Percentiles rank a stretch among this genome's conserved stretches.
Conservation (phyloP, 1,140 invertebrate species). For the Latrodectus geometricus region DNA sequence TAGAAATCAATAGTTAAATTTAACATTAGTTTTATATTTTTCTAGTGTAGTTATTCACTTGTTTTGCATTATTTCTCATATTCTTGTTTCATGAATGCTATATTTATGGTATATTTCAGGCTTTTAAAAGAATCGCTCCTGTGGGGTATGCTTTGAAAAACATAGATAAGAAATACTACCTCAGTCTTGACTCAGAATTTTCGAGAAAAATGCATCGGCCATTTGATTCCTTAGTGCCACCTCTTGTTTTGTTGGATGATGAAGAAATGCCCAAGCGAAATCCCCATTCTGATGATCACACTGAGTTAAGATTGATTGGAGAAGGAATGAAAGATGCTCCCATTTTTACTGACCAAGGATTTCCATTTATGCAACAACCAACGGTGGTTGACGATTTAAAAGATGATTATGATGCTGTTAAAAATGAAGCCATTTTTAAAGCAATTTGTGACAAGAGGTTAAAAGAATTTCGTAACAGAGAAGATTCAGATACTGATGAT, state of each 20-base stretch:
- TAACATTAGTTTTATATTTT: too few relatives aligned
- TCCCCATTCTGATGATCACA: slow-evolving; percentile 60
- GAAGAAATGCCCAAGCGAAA: slow-evolving; percentile 39
- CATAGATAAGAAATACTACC: slow-evolving; percentile 76
- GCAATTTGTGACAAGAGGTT: background rate
- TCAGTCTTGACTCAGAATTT: slow-evolving; percentile 68
- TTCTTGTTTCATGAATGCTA: too few relatives aligned
- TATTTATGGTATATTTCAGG: slow-evolving; percentile 67
- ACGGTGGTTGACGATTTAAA: background rate
- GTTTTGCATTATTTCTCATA: too few relatives aligned
- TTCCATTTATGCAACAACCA: background rate
- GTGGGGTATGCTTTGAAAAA: slow-evolving; percentile 75
- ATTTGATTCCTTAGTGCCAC: slow-evolving; percentile 58
- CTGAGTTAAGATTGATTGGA: slow-evolving; percentile 53
- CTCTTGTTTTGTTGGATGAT: slow-evolving; percentile 33
- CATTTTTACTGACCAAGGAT: slow-evolving; percentile 14
- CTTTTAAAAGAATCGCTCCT: slow-evolving; percentile 75
- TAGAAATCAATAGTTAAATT: too few relatives aligned
- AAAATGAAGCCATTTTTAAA: background rate
- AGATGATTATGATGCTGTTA: background rate
- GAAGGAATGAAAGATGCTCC: slow-evolving; percentile 44
- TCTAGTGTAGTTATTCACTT: too few relatives aligned
- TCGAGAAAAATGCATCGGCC: slow-evolving; percentile 38
- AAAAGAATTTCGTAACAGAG: background rate
- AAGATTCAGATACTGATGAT: slow-evolving; percentile 50